Percentiles rank a stretch among this genome's conserved stretches.
These are phyloP conservation scores for Drosophila nebulosa DNA, from an alignment of 1,140 invertebrate genomes.

Conservation along the genomic window DNA sequence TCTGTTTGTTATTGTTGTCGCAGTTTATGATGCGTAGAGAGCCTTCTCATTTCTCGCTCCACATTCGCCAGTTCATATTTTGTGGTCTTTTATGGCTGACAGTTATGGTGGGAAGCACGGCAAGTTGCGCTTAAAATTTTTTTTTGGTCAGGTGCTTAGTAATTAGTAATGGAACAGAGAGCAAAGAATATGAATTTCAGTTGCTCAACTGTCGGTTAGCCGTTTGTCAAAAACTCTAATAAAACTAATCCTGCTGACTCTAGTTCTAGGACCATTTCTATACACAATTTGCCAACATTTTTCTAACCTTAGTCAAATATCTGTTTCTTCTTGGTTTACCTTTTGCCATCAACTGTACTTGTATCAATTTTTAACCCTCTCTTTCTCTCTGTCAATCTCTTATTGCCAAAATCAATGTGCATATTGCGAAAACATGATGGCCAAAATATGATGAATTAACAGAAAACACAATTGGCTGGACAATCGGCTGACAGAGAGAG, in stretches of 20 bases:
- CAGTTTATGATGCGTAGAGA: constrained; percentile 73
- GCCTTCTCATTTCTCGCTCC: constrained; percentile 13
- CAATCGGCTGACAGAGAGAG: neutral
- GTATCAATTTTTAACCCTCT: constrained; percentile 36
- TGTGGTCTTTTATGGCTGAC: constrained; percentile 46
- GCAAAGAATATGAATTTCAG: neutral
- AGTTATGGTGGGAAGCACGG: constrained; percentile 71
- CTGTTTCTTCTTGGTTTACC: neutral
- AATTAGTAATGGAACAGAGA: constrained; percentile 50
- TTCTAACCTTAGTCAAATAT: too few relatives aligned
- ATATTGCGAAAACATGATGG: neutral
- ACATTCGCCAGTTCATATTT: constrained; percentile 71
- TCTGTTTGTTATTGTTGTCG: constrained; percentile 60
- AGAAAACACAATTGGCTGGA: constrained; percentile 29
- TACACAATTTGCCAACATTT: too few relatives aligned
- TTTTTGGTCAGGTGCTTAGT: constrained; percentile 55
- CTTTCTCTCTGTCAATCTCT: too few relatives aligned
- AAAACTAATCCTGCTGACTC: too few relatives aligned
- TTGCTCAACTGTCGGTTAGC: too few relatives aligned
- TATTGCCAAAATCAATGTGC: neutral
- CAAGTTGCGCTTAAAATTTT: constrained; percentile 24
- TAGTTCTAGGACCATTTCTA: too few relatives aligned
- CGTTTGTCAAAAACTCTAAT: too few relatives aligned
- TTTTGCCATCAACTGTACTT: constrained; percentile 11
- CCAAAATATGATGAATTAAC: constrained; percentile 60